Base-by-base conservation (phyloP, 1,140 invertebrate genomes). In the Diprion similis region DNA sequence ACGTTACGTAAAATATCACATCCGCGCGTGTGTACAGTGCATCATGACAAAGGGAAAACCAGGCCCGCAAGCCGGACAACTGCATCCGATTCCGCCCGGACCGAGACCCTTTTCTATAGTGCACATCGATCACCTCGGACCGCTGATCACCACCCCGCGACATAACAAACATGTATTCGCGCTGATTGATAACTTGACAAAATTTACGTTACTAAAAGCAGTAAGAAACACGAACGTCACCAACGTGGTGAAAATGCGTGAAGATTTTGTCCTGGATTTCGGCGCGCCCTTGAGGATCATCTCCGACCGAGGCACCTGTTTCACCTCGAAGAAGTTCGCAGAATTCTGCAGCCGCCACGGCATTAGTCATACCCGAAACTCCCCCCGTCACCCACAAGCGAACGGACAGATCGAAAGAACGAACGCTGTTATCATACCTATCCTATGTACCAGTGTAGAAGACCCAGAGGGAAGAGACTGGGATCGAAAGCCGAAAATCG, bases 61-160 rank as follows among this genome's bases (percentile, higher is more conserved):
- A 19, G 82, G 79, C n/a, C 71, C 71, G 67, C 77, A 75, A 47
- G 76, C 76, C 69, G 80, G 79, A 71, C 65, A 71, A 24, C 66
- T 83, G 18, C 78, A 82, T 70, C 76, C 76, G 10, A 82, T 82
- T n/a, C n/a, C n/a, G n/a, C n/a, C n/a, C n/a, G n/a, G n/a, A n/a
- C n/a, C n/a, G n/a, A n/a, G n/a, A n/a, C 82, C 83, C 47, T 80
- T 83, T 64, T 78, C 82, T 64, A 83, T 79, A 11, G n/a, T 82
- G 19, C 78, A 82, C 65, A 74, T 76, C 7, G 80, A 81, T 68
- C 78, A 80, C 71, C 59, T 77, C 18, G 77, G 82, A 11, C 81
- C 84, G 46, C 76, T 85, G 9, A 76, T 80, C 9, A 78, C 78
- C 8, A 81, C 77, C 13, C 6, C 10, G 8, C 59, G 75, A 37